A percentile compares a stretch with the other conserved stretches of the same genome.
These are phyloP conservation scores for Taenaris catops DNA, from an alignment of 2,888 invertebrate genomes.

Conservation along the genomic window DNA sequence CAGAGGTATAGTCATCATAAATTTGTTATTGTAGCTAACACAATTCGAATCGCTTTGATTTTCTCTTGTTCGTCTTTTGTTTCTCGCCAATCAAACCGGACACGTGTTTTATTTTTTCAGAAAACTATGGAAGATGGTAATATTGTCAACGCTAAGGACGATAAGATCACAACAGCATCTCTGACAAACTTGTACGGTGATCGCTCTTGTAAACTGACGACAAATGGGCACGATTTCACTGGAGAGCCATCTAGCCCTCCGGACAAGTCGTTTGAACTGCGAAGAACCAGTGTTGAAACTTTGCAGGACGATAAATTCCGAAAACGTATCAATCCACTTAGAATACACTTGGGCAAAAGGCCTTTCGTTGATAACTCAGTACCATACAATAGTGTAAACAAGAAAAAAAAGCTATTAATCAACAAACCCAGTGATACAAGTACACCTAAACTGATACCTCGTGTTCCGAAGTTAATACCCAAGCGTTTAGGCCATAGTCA, in stretches of 20 bases:
- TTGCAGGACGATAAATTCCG: conserved; percentile 51
- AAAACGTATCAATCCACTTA: conserved; percentile 66
- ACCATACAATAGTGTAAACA: conserved; percentile 49
- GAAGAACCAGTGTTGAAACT: conserved; percentile 41
- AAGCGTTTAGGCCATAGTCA: conserved; percentile 50
- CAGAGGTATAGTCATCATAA: conserved; percentile 55
- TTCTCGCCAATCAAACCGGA: conserved; percentile 55
- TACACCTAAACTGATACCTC: conserved; percentile 38
- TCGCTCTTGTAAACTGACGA: conserved; percentile 52
- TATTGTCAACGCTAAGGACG: conserved; percentile 61
- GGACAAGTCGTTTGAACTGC: conserved; percentile 36
- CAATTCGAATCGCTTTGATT: conserved; percentile 61
- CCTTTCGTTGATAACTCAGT: conserved; percentile 70
- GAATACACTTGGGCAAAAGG: conserved; percentile 69
- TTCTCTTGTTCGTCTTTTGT: conserved; percentile 73
- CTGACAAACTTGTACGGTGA: conserved; percentile 57
- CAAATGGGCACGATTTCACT: conserved; percentile 59
- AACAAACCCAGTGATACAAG: conserved; percentile 52
- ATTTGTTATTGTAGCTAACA: conserved; percentile 46
- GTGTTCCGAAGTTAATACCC: conserved; percentile 63
- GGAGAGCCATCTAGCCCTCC: conserved; percentile 31
- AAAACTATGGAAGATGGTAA: conserved; percentile 81
- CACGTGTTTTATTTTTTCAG: conserved; percentile 69
- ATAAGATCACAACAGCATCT: conserved; percentile 53
- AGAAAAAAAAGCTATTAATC: conserved; percentile 52